Evolutionary conservation across 1,140 invertebrate species (phyloP).

Genomic region (Thalassaphorura encarpata): DNA sequence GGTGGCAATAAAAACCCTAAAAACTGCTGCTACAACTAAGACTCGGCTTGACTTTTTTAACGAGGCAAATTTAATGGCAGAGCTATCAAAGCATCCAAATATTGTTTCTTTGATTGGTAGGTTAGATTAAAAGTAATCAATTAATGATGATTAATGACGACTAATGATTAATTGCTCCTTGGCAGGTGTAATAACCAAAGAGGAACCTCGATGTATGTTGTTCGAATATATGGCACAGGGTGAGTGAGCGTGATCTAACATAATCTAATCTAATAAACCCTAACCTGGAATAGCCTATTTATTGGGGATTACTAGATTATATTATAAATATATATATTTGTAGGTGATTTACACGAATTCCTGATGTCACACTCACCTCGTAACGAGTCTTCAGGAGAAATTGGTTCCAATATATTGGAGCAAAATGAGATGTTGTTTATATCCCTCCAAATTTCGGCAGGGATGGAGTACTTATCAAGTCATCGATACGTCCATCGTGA

Average conservation of each 20-base stretch:
- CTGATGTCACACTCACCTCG: slow-evolving; percentile 75
- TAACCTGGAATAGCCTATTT: neutral
- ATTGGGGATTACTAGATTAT: neutral
- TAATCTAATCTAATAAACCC: too few relatives aligned
- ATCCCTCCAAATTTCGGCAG: slow-evolving; percentile 81
- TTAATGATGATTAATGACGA: too few relatives aligned
- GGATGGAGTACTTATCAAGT: slow-evolving; percentile 88
- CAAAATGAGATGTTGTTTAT: slow-evolving; percentile 72
- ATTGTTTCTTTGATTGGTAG: slow-evolving; percentile 92
- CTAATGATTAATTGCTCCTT: too few relatives aligned
- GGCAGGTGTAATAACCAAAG: slow-evolving; percentile 81
- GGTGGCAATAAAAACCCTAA: slow-evolving; percentile 88
- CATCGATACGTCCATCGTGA: slow-evolving; percentile 97
- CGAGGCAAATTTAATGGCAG: slow-evolving; percentile 80
- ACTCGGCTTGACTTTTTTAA: slow-evolving; percentile 53
- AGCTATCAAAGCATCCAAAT: slow-evolving; percentile 87
- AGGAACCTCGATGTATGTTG: slow-evolving; percentile 88
- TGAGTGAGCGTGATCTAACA: too few relatives aligned
- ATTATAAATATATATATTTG: too few relatives aligned
- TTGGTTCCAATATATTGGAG: slow-evolving; percentile 57
- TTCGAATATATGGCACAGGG: slow-evolving; percentile 86
- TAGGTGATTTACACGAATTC: slow-evolving; percentile 91
- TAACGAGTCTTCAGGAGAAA: slow-evolving; percentile 46
- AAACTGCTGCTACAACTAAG: slow-evolving; percentile 83
- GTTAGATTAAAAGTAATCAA: too few relatives aligned